Evolutionary conservation across 2,888 invertebrate genomes (phyloP), one percentile per base, ranked within the genome.

Genomic region (Sabatieria punctata): DNA sequence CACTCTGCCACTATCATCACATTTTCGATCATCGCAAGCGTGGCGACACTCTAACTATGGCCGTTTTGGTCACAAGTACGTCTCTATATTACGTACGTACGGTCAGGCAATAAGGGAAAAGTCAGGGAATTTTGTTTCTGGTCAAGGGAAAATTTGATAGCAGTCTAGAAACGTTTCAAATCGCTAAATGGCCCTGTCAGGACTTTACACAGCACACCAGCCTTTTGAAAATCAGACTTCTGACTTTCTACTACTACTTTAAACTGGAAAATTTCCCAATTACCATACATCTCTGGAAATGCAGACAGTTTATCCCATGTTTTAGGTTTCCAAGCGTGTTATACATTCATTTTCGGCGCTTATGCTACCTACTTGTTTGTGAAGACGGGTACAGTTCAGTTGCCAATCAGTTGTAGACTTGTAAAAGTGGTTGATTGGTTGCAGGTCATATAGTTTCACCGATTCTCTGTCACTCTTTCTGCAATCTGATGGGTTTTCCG

Each of bases 291-390:
- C n/a, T n/a, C n/a, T n/a, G n/a, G n/a, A n/a, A n/a, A n/a, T n/a
- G n/a, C n/a, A n/a, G n/a, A n/a, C n/a, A n/a, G n/a, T n/a, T n/a
- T n/a, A n/a, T n/a, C n/a, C n/a, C n/a, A n/a, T n/a, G n/a, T 30
- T 30, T 30, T 15, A 30, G 59, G 46, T 1, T 59, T 64, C 48
- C 63, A 63, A 57, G 56, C 56, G 26, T 45, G 44, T n/a, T 63
- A 63, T 51, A 60, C 63, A 6, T 64, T 64, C 49, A 39, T 59
- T 4, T 63, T 63, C 46, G 63, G 63, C 6, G 54, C 51, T 6
- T 63, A 64, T 43, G 58, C 62, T 11, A 59, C 60, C 1, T 57
- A 53, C 37, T 50, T 63, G 15, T 57, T 58, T 48, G 33, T 55
- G 18, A 33, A 50, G 27, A 59, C 57, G 23, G 49, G 56, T 55